Base-by-base conservation (phyloP, 2,888 invertebrate species). In the Pollenia amentaria region DNA sequence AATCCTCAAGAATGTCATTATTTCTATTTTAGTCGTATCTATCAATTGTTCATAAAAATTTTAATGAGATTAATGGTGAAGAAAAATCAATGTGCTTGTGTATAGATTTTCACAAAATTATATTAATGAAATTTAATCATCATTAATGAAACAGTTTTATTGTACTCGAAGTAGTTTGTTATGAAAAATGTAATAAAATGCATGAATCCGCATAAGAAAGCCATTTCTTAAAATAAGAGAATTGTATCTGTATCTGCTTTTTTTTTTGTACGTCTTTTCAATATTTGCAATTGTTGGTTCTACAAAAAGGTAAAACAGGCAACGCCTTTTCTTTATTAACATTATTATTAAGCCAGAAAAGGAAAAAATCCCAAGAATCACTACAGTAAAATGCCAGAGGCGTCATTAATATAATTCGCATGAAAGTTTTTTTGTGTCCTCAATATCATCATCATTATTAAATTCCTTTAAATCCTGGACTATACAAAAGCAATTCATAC, bases 101-200 rank as follows among this genome's bases (percentile, higher is more conserved):
- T 57, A 70, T 70, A 29, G 51, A 51, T 67, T 60, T 64, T 29
- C 21, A 80, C 64, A 75, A 80, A 70, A 75, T 8, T 12, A 29
- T 57, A 80, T 67, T 84, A 80, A 84, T 84, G 87, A 84, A 84
- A 77, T 84, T 80, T 84, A 84, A 87, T 84, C 84, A 77, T 86
- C 76, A 77, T 81, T 84, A 75, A 64, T 57, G 69, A 64, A 78
- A 73, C 18, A 70, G 29, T 14, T n/a, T 55, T 16, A 48, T 57
- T 73, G 46, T 46, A 16, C 12, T 55, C 44, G 55, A 44, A 55
- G 29, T 4, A 21, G 44, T 44, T 53, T 55, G 16, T 29, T 40
- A 48, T 18, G 65, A 46, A 60, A 29, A 38, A 82, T 53, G 62
- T 51, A 79, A 76, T 79, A 83, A 77, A 16, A 60, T n/a, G 18